Base-by-base conservation (phyloP, 2,888 invertebrate species). In the Fissipunctia ypsillon region DNA sequence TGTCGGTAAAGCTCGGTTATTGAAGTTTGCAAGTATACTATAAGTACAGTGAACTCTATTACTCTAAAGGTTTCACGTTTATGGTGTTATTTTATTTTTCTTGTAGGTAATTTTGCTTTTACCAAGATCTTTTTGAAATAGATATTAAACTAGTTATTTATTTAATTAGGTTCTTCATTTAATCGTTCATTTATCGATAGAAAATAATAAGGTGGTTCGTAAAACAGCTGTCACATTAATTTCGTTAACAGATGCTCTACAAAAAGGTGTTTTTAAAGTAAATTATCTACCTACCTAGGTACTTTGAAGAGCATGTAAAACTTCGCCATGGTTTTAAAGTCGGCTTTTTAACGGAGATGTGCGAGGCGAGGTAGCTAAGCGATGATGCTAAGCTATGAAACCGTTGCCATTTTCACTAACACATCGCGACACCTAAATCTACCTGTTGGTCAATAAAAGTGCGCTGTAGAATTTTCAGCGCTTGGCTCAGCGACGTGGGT, bases 181-280 rank as follows among this genome's bases (percentile, higher is more conserved):
- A 12, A 60, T 59, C 3, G 14, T 45, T 45, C 3, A 45, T 45
- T 45, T 0, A 56, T 25, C 16, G 16, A 35, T 35, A 16, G 31
- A 70, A 71, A 73, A 41, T 76, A 48, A 48, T 25, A 54, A 48
- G 25, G 1, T 22, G 3, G 14, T 69, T n/a, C 35, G 19, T 35
- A 70, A 3, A 43, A 50, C 71, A 75, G 72, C 59, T 72, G 79
- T 43, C 3, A 35, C 6, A 12, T 9, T 35, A n/a, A 19, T 78
- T 31, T 45, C 10, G 14, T n/a, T 43, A 43, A 14, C 31, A 61
- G 12, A 35, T 25, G 25, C 35, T 63, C 14, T 52, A 43, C 35
- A 52, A 73, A 70, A 70, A n/a, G 28, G 48, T 28, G 22, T 56
- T 45, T 4, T 28, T n/a, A n/a, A n/a, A 43, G 12, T 25, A 19